Base-by-base conservation (phyloP, 1,140 invertebrate genomes). In the Bombus turneri region DNA sequence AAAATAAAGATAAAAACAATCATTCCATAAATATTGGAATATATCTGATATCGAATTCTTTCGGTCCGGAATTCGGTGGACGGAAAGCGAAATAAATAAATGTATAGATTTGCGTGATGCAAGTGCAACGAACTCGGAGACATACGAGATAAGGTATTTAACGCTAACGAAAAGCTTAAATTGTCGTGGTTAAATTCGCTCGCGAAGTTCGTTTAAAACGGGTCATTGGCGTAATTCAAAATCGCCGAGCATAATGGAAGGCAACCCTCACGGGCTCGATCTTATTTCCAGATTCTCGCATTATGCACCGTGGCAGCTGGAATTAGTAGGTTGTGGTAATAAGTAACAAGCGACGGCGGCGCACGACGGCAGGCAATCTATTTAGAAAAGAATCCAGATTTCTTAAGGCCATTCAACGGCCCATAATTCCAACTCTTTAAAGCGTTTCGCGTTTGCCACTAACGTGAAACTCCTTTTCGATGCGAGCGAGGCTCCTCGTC, bases 251-350 rank as follows among this genome's bases (percentile, higher is more conserved):
- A 28, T 13, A 12, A 59, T 43, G 53, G 53, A 15, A 28, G 34
- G 47, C 43, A 76, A 13, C 90, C 91, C 88, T 88, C 88, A 85
- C n/a, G 88, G 76, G 74, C 84, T 81, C 81, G 82, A 85, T 87
- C 81, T 77, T 89, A 75, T 90, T 86, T 88, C 41, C 81, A 78
- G 75, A 43, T 85, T 78, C 25, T 69, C 64, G 66, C 66, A 85
- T 85, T 83, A 82, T 74, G 31, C 75, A 62, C 62, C 47, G 15
- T 68, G 69, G 34, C 85, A 83, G 80, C 59, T 87, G 75, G 90
- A 94, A 93, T 94, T 94, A 92, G 90, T 91, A 92, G 91, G 90
- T 93, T 93, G 92, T 91, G 84, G 91, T 93, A 94, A 94, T 94
- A 93, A 93, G 89, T 92, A 93, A 92, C 90, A 83, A 93, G 85